Conservation (phyloP, 2,888 invertebrate genomes). For the Beris morrisii region DNA sequence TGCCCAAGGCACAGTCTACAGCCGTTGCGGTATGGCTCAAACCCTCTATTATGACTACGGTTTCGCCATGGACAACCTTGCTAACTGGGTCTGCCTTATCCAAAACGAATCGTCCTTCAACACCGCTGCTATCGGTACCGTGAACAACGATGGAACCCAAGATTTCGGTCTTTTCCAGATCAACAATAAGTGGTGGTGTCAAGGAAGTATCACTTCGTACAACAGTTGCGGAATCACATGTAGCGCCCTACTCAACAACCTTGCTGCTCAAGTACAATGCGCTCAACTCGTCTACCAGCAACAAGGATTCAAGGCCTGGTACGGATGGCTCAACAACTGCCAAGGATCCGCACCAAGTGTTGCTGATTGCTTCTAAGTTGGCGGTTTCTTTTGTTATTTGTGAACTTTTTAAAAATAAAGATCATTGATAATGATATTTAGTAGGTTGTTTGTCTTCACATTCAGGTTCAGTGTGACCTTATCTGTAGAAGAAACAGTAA, state of each 20-base stretch:
- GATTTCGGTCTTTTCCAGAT: constrained; percentile 57
- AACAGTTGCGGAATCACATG: constrained; percentile 52
- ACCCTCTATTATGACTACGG: too few relatives aligned
- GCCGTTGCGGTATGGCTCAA: too few relatives aligned
- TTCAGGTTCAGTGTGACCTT: too few relatives aligned
- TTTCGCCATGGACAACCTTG: constrained; percentile 41
- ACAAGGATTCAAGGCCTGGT: constrained; percentile 54
- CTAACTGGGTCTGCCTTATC: constrained; percentile 59
- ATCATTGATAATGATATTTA: too few relatives aligned
- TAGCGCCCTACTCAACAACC: constrained; percentile 49
- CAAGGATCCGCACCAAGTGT: constrained; percentile 26
- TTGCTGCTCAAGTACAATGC: constrained; percentile 48
- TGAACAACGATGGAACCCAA: constrained; percentile 57
- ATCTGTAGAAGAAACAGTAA: too few relatives aligned
- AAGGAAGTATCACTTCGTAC: constrained; percentile 44
- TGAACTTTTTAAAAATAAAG: too few relatives aligned
- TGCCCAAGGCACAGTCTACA: too few relatives aligned
- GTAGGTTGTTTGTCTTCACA: too few relatives aligned
- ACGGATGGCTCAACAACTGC: constrained; percentile 51
- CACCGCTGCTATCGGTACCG: constrained; percentile 56
- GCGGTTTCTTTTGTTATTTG: not conserved
- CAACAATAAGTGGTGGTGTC: constrained; percentile 55
- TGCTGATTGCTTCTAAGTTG: constrained; percentile 7
- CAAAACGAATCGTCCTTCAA: constrained; percentile 59
- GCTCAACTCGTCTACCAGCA: constrained; percentile 47